Evolutionary conservation across 1,140 invertebrate species (phyloP).

Genomic region (Hylaeus volcanicus): DNA sequence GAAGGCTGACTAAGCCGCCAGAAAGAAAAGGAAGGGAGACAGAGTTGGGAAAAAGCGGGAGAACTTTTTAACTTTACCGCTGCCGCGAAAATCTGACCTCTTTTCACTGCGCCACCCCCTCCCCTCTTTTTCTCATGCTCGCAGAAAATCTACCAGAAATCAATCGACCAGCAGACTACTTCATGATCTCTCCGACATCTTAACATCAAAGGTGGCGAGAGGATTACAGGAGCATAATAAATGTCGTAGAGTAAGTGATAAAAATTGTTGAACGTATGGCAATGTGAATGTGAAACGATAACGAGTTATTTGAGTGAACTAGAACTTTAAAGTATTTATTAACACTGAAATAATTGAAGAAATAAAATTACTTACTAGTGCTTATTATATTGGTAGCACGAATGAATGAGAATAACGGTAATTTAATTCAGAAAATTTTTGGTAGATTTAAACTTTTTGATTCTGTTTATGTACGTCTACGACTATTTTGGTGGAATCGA

Average conservation of each 20-base stretch:
- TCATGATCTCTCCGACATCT: constrained; percentile 23
- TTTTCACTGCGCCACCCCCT: not conserved
- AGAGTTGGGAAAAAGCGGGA: not conserved
- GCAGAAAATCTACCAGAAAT: constrained; percentile 48
- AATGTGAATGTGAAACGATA: too few species aligned
- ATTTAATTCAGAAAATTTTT: too few species aligned
- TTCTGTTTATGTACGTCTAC: too few species aligned
- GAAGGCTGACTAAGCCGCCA: constrained; percentile 50
- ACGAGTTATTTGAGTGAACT: too few species aligned
- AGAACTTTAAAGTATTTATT: too few species aligned
- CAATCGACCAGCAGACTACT: constrained; percentile 40
- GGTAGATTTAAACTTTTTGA: too few species aligned
- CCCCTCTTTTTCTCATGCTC: not conserved
- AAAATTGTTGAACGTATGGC: not conserved
- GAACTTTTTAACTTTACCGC: constrained; percentile 50
- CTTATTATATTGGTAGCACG: too few species aligned
- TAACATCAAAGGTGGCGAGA: constrained; percentile 8
- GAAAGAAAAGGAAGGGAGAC: constrained; percentile 22
- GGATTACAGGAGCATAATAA: not conserved
- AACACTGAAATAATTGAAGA: too few species aligned
- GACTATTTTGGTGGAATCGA: too few species aligned
- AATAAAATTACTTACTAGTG: too few species aligned
- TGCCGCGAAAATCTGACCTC: constrained; percentile 49
- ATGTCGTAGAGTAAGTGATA: constrained; percentile 1
- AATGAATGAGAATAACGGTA: too few species aligned